Evolutionary conservation across 2,888 invertebrate genomes (phyloP).

Genomic region (Ernsta delagoae): DNA sequence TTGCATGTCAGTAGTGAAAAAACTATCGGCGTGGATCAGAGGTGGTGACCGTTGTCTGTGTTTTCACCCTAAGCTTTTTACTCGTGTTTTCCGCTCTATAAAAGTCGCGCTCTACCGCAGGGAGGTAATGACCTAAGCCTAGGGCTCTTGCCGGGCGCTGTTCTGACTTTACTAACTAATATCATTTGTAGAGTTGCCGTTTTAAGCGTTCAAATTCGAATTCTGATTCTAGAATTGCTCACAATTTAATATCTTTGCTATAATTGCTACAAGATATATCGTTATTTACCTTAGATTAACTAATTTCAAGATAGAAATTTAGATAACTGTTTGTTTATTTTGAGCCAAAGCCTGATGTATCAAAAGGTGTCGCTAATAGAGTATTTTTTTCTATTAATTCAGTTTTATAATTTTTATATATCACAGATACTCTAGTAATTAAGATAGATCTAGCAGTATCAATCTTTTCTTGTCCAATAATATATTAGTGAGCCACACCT

Average conservation of each 20-base stretch:
- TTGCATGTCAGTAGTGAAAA: no score
- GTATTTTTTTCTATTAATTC: no score
- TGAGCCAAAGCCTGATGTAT: no score
- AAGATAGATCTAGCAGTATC: no score
- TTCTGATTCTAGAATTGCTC: not conserved
- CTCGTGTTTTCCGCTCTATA: constrained; percentile 29
- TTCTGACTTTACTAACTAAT: constrained; percentile 5
- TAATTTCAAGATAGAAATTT: no score
- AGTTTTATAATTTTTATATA: no score
- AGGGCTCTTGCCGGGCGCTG: constrained; percentile 39
- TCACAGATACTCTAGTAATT: no score
- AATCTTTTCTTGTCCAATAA: no score
- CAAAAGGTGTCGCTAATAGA: no score
- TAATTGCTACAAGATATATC: not conserved
- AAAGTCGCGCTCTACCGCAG: constrained; percentile 26
- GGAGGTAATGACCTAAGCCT: constrained; percentile 48
- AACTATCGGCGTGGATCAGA: no score
- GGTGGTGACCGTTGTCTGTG: not conserved
- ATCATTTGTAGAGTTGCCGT: not conserved
- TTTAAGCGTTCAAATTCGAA: not conserved
- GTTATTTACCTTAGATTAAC: not conserved
- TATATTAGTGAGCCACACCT: no score
- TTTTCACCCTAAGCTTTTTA: constrained; percentile 16
- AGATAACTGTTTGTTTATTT: no score
- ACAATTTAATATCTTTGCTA: not conserved